Percentiles rank a stretch among this genome's conserved stretches.
Conservation (phyloP, 2,113 vertebrate species). For the Erythrolamprus reginae region DNA sequence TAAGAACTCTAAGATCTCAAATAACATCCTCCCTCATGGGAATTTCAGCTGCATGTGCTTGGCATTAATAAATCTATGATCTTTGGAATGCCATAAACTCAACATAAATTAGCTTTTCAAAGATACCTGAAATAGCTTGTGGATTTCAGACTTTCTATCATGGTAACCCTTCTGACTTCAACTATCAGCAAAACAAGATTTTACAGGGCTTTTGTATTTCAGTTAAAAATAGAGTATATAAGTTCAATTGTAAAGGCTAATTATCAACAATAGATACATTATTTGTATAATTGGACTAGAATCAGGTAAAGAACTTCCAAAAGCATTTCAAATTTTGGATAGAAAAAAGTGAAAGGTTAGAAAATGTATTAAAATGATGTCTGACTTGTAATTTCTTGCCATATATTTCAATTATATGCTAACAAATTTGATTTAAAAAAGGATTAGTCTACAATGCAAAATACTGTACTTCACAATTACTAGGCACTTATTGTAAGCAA, state of each 20-base stretch:
- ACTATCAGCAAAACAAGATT: neutral
- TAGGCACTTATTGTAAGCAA: neutral
- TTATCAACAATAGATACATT: neutral
- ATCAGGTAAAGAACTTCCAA: neutral
- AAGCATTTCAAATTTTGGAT: neutral
- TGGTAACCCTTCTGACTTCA: neutral
- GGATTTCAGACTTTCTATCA: constrained; percentile 2
- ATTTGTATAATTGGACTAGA: neutral
- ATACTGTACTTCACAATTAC: neutral
- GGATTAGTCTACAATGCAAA: neutral
- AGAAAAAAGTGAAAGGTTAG: neutral
- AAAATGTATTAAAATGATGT: neutral
- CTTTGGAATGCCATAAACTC: constrained; percentile 2
- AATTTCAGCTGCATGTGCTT: neutral
- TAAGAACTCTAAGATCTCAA: constrained; percentile 6
- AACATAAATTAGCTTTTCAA: constrained; percentile 13
- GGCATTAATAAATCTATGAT: constrained; percentile 6
- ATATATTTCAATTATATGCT: neutral
- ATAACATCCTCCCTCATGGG: neutral
- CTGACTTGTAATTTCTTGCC: neutral
- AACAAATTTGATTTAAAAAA: neutral
- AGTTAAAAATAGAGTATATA: neutral
- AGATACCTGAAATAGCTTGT: neutral
- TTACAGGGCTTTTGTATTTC: neutral
- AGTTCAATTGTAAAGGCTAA: constrained; percentile 1